Percentiles rank a stretch among this genome's conserved stretches.
phyloP scores from a whole-genome alignment of 2,888 invertebrate genomes.

The Dynastes grantii region DNA sequence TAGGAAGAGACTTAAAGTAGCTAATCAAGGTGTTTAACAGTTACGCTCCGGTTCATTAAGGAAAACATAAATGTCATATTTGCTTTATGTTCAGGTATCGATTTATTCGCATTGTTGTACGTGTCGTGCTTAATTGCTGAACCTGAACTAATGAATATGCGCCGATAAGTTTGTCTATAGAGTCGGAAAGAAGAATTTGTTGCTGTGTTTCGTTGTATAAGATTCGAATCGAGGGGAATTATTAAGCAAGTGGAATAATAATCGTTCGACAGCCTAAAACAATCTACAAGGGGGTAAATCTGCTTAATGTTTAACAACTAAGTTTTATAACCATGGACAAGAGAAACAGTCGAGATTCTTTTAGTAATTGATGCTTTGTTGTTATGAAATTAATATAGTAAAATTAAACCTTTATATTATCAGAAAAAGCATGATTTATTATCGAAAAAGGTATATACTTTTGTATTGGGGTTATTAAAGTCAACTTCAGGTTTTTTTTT shows the following conservation, averaged over 20 bases:
- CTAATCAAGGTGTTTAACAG: conserved; percentile 17
- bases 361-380: too few species aligned
- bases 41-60: not conserved
- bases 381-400: too few species aligned
- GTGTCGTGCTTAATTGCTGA: conserved; percentile 33
- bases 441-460: too few species aligned
- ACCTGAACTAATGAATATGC: conserved; percentile 40
- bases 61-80: conserved; percentile 7
- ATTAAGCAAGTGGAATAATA: conserved; percentile 50
- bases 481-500: too few species aligned
- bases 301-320: too few species aligned
- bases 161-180: conserved; percentile 40
- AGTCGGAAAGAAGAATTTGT: conserved; percentile 42
- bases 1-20: not conserved
- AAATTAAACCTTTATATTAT: too few species aligned
- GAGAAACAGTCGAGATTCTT: conserved; percentile 47
- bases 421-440: too few species aligned
- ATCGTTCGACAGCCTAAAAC: conserved; percentile 59
- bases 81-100: not conserved
- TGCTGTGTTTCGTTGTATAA: not conserved
- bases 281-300: too few species aligned
- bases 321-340: not conserved
- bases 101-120: not conserved
- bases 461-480: too few species aligned
- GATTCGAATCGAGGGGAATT: conserved; percentile 44